Base-by-base conservation (phyloP, 2,888 invertebrate species). In the Drosophila niveifrons region DNA sequence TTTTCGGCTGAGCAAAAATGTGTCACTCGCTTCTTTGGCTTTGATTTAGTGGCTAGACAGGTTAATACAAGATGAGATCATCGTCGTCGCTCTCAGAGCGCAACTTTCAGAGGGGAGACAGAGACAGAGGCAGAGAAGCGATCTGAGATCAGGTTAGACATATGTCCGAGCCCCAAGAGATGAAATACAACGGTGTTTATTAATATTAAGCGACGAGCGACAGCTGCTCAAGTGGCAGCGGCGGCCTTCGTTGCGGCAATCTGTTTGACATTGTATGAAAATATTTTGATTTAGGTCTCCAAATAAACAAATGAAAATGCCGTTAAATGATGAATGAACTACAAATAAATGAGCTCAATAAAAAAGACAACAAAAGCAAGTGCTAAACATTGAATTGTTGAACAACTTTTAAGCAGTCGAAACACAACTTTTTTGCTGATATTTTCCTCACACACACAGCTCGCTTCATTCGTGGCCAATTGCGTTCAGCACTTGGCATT, bases 41-140 rank as follows among this genome's bases (percentile, higher is more conserved):
- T 86, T 85, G 85, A 86, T 88, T 79, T 88, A 88, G 88, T 88
- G 85, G 88, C 88, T 82, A 88, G 85, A 85, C 85, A 85, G 85
- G 85, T 85, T 85, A 85, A 82, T 65, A 82, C 80, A 52, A 78
- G 82, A 82, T 85, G 85, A 85, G 87, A 87, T 85, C 85, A 85
- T 80, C 85, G 64, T 39, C 43, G 63, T 52, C 70, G 67, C 66
- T 44, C 51, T 18, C 50, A 53, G 23, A 18, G 29, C 8, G 11
- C 23, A 23, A 1, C n/a, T 39, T 13, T 39, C 39, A 50, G 53
- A 18, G 13, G 28, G 7, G 7, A 53, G 43, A 13, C 15, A 31
- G 7, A 53, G 43, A 13, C 15, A 31, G 39, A 17, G 39, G 68
- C 34, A n/a, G 18, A 11, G 23, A 10, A 2, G 13, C 9, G 62